Conservation (phyloP, 2,113 vertebrate species). For the Lampris incognitus region DNA sequence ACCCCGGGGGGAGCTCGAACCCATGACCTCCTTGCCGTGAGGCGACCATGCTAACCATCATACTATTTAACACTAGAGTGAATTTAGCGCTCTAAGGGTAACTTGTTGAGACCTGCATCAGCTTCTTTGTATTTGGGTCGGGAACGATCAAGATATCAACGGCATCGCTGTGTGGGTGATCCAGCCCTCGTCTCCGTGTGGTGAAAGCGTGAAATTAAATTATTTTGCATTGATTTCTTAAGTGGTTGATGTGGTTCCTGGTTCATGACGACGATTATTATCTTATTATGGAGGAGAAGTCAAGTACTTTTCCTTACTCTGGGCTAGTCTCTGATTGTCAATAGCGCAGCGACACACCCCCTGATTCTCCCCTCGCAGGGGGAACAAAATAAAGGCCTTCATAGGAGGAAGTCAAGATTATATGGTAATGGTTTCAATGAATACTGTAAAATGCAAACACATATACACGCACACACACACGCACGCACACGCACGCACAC, state of each 20-base stretch:
- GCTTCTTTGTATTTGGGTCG: too few relatives aligned
- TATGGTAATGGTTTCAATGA: neutral
- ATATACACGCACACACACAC: neutral
- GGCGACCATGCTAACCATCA: too few relatives aligned
- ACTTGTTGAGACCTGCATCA: too few relatives aligned
- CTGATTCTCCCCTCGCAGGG: neutral
- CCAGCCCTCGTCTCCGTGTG: too few relatives aligned
- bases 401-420: neutral
- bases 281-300: neutral
- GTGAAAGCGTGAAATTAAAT: neutral
- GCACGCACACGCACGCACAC: conserved; percentile 38
- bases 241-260: neutral
- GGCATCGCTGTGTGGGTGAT: neutral
- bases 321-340: neutral
- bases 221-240: neutral
- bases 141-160: too few relatives aligned
- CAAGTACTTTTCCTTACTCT: neutral
- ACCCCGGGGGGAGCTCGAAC: too few relatives aligned
- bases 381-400: neutral
- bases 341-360: too few relatives aligned
- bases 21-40: too few relatives aligned
- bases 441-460: too few relatives aligned
- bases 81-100: too few relatives aligned
- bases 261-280: neutral
- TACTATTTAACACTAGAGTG: too few relatives aligned